phyloP scores from a whole-genome alignment of 2,888 invertebrate species.

The Cantharis rufa region DNA sequence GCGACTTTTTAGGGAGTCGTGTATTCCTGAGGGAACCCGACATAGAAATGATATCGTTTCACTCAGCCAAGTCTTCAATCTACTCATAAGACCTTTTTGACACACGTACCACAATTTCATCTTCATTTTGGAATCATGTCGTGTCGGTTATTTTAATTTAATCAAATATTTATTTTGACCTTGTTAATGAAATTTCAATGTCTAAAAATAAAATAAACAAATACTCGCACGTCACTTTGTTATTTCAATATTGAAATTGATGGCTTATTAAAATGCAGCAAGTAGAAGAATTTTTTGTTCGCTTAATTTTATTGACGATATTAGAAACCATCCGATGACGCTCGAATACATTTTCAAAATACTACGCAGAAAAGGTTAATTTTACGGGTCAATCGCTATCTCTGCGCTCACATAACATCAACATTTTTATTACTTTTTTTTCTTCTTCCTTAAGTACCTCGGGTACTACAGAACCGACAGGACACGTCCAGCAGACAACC shows the following conservation, averaged over 20 bases:
- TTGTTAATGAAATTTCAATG: background rate
- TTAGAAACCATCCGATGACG: background rate
- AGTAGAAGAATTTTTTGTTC: background rate
- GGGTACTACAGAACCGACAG: background rate
- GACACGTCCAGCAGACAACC: too few species aligned
- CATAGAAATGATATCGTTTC: constrained; percentile 29
- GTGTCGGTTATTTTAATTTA: background rate
- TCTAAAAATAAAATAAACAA: background rate
- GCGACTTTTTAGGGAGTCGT: constrained; percentile 24
- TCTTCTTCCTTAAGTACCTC: background rate
- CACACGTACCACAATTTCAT: constrained; percentile 26
- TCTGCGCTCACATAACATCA: background rate
- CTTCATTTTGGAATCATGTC: constrained; percentile 10
- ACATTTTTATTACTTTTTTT: background rate
- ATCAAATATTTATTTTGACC: background rate
- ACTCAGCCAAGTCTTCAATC: constrained; percentile 27
- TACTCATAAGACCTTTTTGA: constrained; percentile 22
- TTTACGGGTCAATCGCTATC: background rate
- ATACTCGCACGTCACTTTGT: background rate
- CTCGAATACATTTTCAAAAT: background rate
- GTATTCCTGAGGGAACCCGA: constrained; percentile 25
- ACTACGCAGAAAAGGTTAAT: background rate
- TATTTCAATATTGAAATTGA: background rate
- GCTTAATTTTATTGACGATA: background rate
- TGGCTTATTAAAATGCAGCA: background rate